Evolutionary conservation across 2,113 vertebrate species (phyloP).

Genomic region (Cyanistes caeruleus): DNA sequence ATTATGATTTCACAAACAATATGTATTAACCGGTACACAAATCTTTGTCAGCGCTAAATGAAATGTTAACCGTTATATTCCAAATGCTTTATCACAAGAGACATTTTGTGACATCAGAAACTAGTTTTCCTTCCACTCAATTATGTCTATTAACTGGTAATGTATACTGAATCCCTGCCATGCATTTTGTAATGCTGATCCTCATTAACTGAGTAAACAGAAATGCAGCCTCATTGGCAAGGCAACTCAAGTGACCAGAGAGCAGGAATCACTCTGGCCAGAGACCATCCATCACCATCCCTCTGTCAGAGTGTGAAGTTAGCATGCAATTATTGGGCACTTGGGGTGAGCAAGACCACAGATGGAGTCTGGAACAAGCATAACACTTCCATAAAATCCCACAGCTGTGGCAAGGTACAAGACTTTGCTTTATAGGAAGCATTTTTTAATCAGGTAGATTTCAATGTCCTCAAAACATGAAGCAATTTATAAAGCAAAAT

Average conservation of each 20-base stretch:
- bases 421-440: background rate
- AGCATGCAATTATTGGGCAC: background rate
- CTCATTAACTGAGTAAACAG: conserved; percentile 57
- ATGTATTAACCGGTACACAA: background rate
- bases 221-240: conserved; percentile 17
- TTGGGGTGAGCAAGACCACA: background rate
- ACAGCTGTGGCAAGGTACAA: background rate
- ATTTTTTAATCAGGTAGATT: background rate
- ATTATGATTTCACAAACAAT: conserved; percentile 41
- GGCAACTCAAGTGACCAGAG: background rate
- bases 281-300: background rate
- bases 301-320: background rate
- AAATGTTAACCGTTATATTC: conserved; percentile 38
- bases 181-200: background rate
- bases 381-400: background rate
- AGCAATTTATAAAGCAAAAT: background rate
- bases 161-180: conserved; percentile 22
- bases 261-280: background rate
- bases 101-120: conserved; percentile 51
- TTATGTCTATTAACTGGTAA: conserved; percentile 55
- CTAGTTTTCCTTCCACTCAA: conserved; percentile 60
- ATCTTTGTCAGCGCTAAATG: background rate
- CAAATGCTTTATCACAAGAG: conserved; percentile 30
- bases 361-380: background rate
- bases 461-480: background rate